Evolutionary conservation across 2,797 vertebrate species (phyloP).

Genomic region (Trematomus bernacchii): DNA sequence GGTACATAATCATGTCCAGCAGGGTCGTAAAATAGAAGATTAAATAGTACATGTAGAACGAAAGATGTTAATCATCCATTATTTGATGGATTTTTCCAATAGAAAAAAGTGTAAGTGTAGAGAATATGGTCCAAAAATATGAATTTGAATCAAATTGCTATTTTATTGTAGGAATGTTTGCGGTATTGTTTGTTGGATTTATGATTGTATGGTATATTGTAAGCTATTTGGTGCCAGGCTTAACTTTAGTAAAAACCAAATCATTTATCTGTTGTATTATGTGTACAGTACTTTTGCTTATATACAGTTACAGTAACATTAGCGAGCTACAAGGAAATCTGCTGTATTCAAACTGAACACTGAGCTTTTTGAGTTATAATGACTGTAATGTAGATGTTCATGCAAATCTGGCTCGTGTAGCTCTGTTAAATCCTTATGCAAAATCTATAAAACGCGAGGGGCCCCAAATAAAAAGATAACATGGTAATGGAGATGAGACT

Average conservation of each 20-base stretch:
- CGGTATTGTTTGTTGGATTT: neutral
- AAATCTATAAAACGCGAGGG: slow-evolving; percentile 24
- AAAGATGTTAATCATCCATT: too few relatives aligned
- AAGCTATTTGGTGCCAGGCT: too few relatives aligned
- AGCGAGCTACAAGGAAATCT: neutral
- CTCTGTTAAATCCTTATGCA: slow-evolving; percentile 14
- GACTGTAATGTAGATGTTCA: slow-evolving; percentile 23
- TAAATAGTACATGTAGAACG: too few relatives aligned
- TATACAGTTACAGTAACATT: neutral
- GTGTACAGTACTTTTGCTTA: neutral
- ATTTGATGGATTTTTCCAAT: too few relatives aligned
- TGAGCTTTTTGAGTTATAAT: slow-evolving; percentile 2
- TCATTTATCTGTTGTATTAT: neutral
- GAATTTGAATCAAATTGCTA: neutral
- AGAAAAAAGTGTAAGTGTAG: too few relatives aligned
- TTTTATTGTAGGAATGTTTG: neutral
- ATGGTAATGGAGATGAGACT: slow-evolving; percentile 51
- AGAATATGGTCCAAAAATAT: neutral
- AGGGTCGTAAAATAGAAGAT: too few relatives aligned
- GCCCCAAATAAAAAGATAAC: slow-evolving; percentile 42
- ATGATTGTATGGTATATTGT: neutral
- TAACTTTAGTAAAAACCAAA: neutral
- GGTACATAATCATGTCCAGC: too few relatives aligned
- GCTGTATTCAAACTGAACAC: slow-evolving; percentile 33
- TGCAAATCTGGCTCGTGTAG: slow-evolving; percentile 24